These are phyloP conservation scores for Neoascia interrupta DNA, from an alignment of 2,888 invertebrate species.

Conservation along the genomic window DNA sequence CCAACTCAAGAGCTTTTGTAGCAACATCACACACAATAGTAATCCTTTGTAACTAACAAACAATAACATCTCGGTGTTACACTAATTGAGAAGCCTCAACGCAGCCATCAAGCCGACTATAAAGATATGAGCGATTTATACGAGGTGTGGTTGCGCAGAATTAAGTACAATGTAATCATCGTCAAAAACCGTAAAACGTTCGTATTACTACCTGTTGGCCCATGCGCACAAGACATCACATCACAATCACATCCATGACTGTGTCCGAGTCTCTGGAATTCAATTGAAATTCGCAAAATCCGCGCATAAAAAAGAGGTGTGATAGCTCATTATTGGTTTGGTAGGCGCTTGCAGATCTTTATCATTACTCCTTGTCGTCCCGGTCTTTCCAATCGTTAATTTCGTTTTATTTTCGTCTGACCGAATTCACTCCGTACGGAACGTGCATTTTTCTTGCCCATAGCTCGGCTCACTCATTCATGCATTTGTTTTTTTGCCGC, in stretches of 20 bases:
- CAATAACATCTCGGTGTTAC: no score
- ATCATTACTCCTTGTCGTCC: background rate
- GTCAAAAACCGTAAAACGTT: conserved; percentile 12
- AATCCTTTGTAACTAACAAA: no score
- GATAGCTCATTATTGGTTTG: conserved; percentile 12
- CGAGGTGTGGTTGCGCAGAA: conserved; percentile 7
- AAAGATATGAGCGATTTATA: conserved; percentile 6
- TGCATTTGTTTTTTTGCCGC: conserved; percentile 1
- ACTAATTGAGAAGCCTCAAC: conserved; percentile 17
- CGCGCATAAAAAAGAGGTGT: conserved; percentile 16
- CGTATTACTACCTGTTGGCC: no score
- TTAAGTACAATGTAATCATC: conserved; percentile 18
- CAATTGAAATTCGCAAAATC: conserved; percentile 23
- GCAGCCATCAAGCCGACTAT: conserved; percentile 21
- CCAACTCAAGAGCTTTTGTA: no score
- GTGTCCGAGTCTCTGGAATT: conserved; percentile 1
- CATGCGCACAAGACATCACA: background rate
- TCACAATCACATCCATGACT: no score
- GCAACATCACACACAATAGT: no score
- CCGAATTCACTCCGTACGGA: conserved; percentile 47
- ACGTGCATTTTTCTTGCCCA: background rate
- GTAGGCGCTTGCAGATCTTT: conserved; percentile 1
- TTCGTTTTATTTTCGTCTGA: conserved; percentile 44
- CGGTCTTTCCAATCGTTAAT: conserved; percentile 9
- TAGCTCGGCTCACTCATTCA: conserved; percentile 33